Base-by-base conservation (phyloP, 1,140 invertebrate genomes). In the Andrena cerasifolii region DNA sequence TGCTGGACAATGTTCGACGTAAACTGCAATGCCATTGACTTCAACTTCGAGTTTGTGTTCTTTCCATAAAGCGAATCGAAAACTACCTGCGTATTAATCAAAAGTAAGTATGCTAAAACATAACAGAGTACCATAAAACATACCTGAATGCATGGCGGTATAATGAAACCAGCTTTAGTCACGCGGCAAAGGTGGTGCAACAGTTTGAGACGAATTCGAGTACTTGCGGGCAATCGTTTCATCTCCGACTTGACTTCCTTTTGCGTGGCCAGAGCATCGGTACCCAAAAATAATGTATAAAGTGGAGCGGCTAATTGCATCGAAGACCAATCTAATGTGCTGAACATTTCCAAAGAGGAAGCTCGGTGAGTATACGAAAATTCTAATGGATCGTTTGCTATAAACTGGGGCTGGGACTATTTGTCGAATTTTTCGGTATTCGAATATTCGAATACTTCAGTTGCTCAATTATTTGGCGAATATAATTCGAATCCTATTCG, bases 31-130 rank as follows among this genome's bases (percentile, higher is more conserved):
- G 97, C 96, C 87, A 97, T 93, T 28, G 94, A 94, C 84, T 97
- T 97, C 53, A 98, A 94, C 82, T 97, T 96, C 1, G 95, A 93
- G 93, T 98, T 97, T 1, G 97, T 97, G 87, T 97, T 96, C 14
- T 93, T 94, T 61, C 97, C 97, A 93, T 96, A 98, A 8, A 98
- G 91, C 49, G 97, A 96, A 84, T 98, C 97, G 93, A 98, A 98
- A 75, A 98, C 95, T 24, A 97, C 95, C 95, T 97, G 90, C 51
- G 93, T 83, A 49, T 62, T 49, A 66, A 77, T 36, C 10, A 24
- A 3, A 47, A 45, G 65, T 78, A 76, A 45, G 66, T 49, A 79
- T 18, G 14, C 12, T 36, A 45, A 70, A 73, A 51, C 26, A 51
- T 47, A 78, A 61, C 53, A 10, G 62, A 63, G 49, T 6, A 67